phyloP scores from a whole-genome alignment of 2,888 invertebrate genomes.

The Phyllotreta cruciferae region DNA sequence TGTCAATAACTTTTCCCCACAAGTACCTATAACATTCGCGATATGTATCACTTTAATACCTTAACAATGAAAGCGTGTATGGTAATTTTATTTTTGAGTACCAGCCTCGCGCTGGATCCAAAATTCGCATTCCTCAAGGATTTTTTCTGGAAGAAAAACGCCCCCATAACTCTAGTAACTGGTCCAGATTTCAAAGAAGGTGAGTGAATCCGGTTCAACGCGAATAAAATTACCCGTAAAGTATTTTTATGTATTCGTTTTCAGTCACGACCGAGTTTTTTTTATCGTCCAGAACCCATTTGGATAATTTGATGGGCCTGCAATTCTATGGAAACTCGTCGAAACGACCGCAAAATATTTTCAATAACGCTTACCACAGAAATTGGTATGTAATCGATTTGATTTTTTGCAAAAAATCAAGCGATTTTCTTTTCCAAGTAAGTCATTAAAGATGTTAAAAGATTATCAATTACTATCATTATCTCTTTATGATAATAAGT shows the following conservation, averaged over 20 bases:
- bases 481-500: not conserved
- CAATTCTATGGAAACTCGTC: constrained; percentile 20
- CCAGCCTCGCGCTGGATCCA: no score
- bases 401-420: constrained; percentile 15
- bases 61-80: no score
- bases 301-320: constrained; percentile 22
- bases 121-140: no score
- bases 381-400: constrained; percentile 36
- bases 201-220: no score
- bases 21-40: no score
- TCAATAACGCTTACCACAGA: constrained; percentile 16
- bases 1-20: no score
- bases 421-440: constrained; percentile 3
- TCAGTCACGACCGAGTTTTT: constrained; percentile 23
- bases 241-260: constrained; percentile 6
- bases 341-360: constrained; percentile 19
- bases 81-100: no score
- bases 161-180: no score
- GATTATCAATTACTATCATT: not conserved
- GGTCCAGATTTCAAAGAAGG: no score
- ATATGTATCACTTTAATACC: no score
- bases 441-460: constrained; percentile 14
- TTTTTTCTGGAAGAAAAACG: no score
- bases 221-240: no score
- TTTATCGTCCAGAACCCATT: constrained; percentile 18